A percentile compares a stretch with the other conserved stretches of the same genome.
Evolutionary conservation across 2,797 vertebrate genomes (phyloP).

Genomic region (Neosilurus mollespiculum): DNA sequence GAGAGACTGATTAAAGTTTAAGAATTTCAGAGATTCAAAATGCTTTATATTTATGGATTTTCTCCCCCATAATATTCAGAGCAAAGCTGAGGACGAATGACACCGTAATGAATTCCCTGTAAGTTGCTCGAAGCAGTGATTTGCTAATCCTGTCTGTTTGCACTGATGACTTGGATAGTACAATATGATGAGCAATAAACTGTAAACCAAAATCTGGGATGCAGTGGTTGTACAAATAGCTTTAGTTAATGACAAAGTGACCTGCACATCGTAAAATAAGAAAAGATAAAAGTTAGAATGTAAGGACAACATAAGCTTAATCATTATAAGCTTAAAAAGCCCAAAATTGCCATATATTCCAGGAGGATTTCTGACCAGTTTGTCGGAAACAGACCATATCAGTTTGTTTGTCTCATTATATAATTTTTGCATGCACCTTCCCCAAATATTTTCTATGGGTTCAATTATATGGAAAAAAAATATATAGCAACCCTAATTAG

Average conservation of each 20-base stretch:
- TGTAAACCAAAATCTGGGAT: background rate
- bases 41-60: background rate
- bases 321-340: too few relatives aligned
- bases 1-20: slow-evolving; percentile 7
- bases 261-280: background rate
- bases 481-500: background rate
- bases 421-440: background rate
- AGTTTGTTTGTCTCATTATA: background rate
- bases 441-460: background rate
- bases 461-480: too few relatives aligned
- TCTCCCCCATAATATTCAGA: background rate
- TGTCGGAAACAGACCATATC: background rate
- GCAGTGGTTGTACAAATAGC: background rate
- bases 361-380: background rate
- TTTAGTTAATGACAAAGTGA: background rate
- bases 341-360: background rate
- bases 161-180: background rate
- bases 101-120: background rate
- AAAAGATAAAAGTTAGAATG: background rate
- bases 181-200: background rate
- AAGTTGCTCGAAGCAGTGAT: background rate
- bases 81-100: background rate
- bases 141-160: background rate
- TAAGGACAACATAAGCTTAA: background rate
- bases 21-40: background rate